Conservation (phyloP, 2,113 vertebrate genomes). For the Bolborhynchus lineola region DNA sequence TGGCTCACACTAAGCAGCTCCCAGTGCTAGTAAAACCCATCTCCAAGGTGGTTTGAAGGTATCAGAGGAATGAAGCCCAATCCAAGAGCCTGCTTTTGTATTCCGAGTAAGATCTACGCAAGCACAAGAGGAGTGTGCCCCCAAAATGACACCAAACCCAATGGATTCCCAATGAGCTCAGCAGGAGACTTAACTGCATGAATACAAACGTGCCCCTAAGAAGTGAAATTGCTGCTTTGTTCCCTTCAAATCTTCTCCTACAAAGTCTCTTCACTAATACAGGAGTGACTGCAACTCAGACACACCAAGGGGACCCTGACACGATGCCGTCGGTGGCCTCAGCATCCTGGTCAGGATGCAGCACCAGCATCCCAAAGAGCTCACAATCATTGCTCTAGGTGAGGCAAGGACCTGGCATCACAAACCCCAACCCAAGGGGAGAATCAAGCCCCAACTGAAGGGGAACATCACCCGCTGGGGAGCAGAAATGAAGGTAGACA, state of each 20-base stretch:
- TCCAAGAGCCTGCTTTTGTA: not conserved
- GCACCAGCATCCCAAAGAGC: accelerated
- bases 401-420: accelerated
- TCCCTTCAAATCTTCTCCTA: not conserved
- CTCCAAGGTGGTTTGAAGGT: accelerated
- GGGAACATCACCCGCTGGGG: not conserved
- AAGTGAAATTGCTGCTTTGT: not conserved
- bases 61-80: not conserved
- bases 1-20: not conserved
- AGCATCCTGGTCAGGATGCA: not conserved
- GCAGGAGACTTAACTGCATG: accelerated
- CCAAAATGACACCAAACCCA: not conserved
- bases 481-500: not conserved
- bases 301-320: accelerated
- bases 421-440: not conserved
- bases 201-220: accelerated
- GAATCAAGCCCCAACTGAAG: not conserved
- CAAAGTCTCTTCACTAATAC: not conserved
- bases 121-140: not conserved
- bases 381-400: accelerated
- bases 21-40: not conserved
- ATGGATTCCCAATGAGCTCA: not conserved
- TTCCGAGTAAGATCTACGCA: accelerated
- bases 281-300: not conserved
- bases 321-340: not conserved